Evolutionary conservation across 2,888 invertebrate species (phyloP).

Genomic region (Limnephilus auricula): DNA sequence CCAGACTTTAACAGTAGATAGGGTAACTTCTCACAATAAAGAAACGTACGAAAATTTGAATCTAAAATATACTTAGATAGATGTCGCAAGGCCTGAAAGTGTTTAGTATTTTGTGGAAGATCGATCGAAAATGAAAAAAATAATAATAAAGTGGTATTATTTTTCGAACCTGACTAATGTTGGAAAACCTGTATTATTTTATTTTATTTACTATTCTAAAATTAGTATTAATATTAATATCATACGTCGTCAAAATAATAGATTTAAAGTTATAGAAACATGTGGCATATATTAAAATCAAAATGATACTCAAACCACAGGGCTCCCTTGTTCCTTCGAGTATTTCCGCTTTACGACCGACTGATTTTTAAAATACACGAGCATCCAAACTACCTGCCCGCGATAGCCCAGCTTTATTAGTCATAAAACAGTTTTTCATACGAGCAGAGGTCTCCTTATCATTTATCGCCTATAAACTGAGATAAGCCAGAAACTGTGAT

Average conservation of each 20-base stretch:
- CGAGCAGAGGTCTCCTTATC: slow-evolving; percentile 50
- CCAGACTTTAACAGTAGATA: too few relatives aligned
- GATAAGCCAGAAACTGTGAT: slow-evolving; percentile 47
- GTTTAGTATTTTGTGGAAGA: too few relatives aligned
- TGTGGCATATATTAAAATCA: not conserved
- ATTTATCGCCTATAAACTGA: slow-evolving; percentile 52
- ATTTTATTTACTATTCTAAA: not conserved
- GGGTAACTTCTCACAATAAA: too few relatives aligned
- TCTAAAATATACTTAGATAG: too few relatives aligned
- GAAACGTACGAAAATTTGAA: too few relatives aligned
- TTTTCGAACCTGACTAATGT: too few relatives aligned
- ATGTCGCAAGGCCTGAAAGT: too few relatives aligned
- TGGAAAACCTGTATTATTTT: not conserved
- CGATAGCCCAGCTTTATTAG: slow-evolving; percentile 8
- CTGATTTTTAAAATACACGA: not conserved
- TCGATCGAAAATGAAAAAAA: too few relatives aligned
- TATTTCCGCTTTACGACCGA: not conserved
- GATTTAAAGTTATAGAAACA: not conserved
- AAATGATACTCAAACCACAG: not conserved
- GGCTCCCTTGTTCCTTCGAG: not conserved
- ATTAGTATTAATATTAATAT: too few relatives aligned
- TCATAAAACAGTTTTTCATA: slow-evolving; percentile 37
- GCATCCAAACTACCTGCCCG: not conserved
- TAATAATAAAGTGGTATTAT: too few relatives aligned
- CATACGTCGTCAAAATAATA: not conserved